Percentiles rank a stretch among this genome's conserved stretches.
Evolutionary conservation across 2,888 invertebrate genomes (phyloP).

Genomic region (Troides aeacus): DNA sequence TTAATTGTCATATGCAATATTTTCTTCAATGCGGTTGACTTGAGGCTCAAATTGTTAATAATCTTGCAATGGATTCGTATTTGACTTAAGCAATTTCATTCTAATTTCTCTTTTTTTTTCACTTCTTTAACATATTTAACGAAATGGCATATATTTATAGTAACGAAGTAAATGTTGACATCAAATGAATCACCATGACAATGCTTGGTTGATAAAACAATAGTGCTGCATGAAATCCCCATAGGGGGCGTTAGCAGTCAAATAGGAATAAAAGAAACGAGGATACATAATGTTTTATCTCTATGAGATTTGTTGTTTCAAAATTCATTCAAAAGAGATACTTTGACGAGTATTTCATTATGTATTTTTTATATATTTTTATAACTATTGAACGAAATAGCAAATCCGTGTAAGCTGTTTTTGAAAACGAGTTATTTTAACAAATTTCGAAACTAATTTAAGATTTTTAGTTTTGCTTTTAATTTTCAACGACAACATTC

Average conservation of each 20-base stretch:
- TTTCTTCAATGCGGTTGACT: constrained; percentile 3
- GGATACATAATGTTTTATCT: background rate
- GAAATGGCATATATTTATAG: constrained; percentile 6
- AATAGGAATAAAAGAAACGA: constrained; percentile 12
- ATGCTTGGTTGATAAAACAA: constrained; percentile 62
- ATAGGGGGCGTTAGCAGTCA: constrained; percentile 64
- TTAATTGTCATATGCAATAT: constrained; percentile 6
- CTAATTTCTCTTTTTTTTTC: background rate
- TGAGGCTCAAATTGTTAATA: background rate
- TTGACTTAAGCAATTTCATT: background rate
- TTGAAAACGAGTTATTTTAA: too few species aligned
- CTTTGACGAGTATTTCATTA: background rate
- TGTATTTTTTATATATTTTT: background rate
- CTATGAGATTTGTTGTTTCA: background rate
- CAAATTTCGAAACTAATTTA: too few species aligned
- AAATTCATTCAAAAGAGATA: background rate
- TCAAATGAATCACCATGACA: constrained; percentile 71
- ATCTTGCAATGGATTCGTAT: background rate
- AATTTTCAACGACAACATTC: too few species aligned
- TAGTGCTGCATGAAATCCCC: constrained; percentile 45
- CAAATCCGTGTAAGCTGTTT: too few species aligned
- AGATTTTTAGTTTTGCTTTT: too few species aligned
- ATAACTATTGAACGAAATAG: background rate
- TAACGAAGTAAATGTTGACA: constrained; percentile 39
- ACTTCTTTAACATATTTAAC: background rate